Percentiles rank a stretch among this genome's conserved stretches.
These are phyloP conservation scores for Orius laevigatus DNA, from an alignment of 1,140 invertebrate genomes.

Conservation along the genomic window DNA sequence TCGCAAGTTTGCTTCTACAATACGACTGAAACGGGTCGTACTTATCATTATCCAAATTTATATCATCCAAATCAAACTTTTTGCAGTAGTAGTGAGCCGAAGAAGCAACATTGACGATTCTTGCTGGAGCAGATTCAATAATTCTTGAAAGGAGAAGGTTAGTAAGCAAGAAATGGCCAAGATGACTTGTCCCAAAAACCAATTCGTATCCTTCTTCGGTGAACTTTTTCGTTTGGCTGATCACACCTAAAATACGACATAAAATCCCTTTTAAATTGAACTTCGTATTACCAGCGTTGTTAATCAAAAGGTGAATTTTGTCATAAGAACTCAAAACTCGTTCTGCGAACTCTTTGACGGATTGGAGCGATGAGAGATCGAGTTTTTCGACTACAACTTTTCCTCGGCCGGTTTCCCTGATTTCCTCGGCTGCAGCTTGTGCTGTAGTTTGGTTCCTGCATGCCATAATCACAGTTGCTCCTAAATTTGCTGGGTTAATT, in stretches of 20 bases:
- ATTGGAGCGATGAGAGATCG: conserved; percentile 48
- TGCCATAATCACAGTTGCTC: conserved; percentile 29
- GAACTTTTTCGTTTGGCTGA: conserved; percentile 20
- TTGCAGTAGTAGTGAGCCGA: conserved; percentile 32
- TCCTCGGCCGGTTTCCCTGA: conserved; percentile 9
- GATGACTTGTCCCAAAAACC: conserved; percentile 59
- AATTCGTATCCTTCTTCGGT: conserved; percentile 68
- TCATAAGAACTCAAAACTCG: conserved; percentile 16
- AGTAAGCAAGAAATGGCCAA: conserved; percentile 75
- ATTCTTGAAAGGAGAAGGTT: conserved; percentile 50
- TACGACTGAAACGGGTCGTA: conserved; percentile 56
- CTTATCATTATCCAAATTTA: conserved; percentile 27
- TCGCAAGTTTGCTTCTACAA: conserved; percentile 54
- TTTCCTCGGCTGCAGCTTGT: conserved; percentile 25
- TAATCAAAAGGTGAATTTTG: conserved; percentile 24
- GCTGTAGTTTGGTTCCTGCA: conserved; percentile 27
- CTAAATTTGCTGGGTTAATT: conserved; percentile 24
- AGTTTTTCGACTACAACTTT: conserved; percentile 40
- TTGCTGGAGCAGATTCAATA: conserved; percentile 39
- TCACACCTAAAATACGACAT: conserved; percentile 16
- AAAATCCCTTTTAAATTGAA: not conserved
- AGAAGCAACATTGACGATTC: conserved; percentile 54
- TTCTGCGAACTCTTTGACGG: conserved; percentile 20
- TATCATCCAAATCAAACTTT: conserved; percentile 22
- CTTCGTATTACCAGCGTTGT: conserved; percentile 36